Evolutionary conservation across 2,113 vertebrate species (phyloP).

Genomic region (Saguinus imperator): DNA sequence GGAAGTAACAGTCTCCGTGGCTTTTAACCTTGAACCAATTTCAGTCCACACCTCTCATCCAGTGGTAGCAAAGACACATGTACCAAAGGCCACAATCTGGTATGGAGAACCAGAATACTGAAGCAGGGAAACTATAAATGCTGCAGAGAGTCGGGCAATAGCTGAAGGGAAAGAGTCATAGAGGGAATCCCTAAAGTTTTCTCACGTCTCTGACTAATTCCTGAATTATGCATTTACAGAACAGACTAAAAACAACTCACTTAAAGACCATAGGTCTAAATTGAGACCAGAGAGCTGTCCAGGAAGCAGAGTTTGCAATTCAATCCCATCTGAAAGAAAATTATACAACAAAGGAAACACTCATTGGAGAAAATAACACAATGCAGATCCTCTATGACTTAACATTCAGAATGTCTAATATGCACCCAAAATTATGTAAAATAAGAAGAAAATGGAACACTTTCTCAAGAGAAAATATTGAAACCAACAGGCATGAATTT

Average conservation of each 20-base stretch:
- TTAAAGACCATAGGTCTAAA: not conserved
- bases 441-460: not conserved
- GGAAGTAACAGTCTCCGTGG: not conserved
- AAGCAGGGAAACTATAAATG: not conserved
- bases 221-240: not conserved
- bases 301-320: not conserved
- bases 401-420: not conserved
- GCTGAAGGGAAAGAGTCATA: not conserved
- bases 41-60: not conserved
- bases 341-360: not conserved
- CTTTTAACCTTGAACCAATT: not conserved
- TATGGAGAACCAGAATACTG: not conserved
- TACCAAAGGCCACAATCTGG: not conserved
- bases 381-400: not conserved
- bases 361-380: not conserved
- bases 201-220: not conserved
- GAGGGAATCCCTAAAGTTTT: not conserved
- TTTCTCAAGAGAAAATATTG: slow-evolving; percentile 1
- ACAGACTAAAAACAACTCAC: not conserved
- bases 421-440: not conserved
- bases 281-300: not conserved
- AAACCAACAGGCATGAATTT: not conserved
- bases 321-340: not conserved
- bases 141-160: not conserved
- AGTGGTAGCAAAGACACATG: not conserved